These are phyloP conservation scores for Myzus persicae DNA, from an alignment of 1,140 invertebrate species.

Conservation along the genomic window DNA sequence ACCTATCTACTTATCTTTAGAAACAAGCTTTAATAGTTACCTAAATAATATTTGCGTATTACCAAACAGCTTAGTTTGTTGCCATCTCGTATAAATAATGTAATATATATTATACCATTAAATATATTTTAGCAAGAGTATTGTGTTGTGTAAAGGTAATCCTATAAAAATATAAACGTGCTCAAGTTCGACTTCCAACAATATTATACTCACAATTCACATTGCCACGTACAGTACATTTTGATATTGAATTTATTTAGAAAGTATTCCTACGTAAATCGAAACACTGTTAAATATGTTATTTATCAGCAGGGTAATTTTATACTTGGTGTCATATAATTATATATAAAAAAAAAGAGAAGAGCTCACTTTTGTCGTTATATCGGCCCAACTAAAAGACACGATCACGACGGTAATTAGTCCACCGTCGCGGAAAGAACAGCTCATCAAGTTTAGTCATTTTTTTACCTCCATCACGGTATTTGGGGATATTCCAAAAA, in stretches of 20 bases:
- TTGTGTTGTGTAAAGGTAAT: neutral
- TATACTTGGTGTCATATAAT: neutral
- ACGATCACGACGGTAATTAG: slow-evolving; percentile 11
- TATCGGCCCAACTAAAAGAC: slow-evolving; percentile 8
- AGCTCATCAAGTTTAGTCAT: neutral
- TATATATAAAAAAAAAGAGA: neutral
- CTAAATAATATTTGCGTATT: slow-evolving; percentile 29
- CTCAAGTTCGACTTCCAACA: neutral
- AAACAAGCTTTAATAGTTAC: slow-evolving; percentile 27
- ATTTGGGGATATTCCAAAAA: slow-evolving; percentile 8
- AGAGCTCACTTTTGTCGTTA: neutral
- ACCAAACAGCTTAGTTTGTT: slow-evolving; percentile 34
- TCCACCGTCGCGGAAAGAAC: neutral
- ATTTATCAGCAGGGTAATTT: neutral
- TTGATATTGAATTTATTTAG: neutral
- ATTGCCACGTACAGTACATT: neutral
- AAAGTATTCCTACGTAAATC: neutral
- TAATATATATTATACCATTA: neutral
- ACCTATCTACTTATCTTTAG: slow-evolving; percentile 32
- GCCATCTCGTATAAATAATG: neutral
- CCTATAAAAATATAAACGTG: neutral
- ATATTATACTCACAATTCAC: neutral
- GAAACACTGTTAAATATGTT: neutral
- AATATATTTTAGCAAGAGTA: neutral
- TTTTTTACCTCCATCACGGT: neutral